Evolutionary conservation across 2,888 invertebrate genomes (phyloP).

Genomic region (Alcis repandata): DNA sequence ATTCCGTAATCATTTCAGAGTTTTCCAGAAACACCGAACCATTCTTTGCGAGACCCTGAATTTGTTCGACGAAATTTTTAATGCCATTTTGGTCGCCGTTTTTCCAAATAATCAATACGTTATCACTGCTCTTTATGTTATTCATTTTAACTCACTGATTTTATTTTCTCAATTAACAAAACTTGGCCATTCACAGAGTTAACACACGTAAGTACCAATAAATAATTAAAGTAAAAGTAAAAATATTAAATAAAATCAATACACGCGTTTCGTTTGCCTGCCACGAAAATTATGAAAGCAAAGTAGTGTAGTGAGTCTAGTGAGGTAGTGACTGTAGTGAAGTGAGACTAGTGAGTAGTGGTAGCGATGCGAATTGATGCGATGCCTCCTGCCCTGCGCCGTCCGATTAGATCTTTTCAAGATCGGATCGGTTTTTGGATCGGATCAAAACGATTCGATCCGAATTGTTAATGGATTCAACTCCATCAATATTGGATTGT

Average conservation of each 20-base stretch:
- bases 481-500: too few relatives aligned
- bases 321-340: too few relatives aligned
- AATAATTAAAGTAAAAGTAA: not conserved
- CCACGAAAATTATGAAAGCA: not conserved
- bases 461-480: too few relatives aligned
- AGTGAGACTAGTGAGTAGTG: too few relatives aligned
- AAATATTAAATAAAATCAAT: not conserved
- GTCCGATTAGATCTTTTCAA: too few relatives aligned
- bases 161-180: slow-evolving; percentile 1
- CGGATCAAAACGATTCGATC: too few relatives aligned
- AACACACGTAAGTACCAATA: not conserved
- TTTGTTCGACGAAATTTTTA: slow-evolving; percentile 80
- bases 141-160: slow-evolving; percentile 60
- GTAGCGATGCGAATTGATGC: too few relatives aligned
- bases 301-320: too few relatives aligned
- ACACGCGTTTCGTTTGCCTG: not conserved
- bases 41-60: slow-evolving; percentile 77
- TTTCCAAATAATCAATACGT: slow-evolving; percentile 87
- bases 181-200: not conserved
- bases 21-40: slow-evolving; percentile 87
- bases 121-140: slow-evolving; percentile 70
- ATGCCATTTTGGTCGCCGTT: slow-evolving; percentile 78
- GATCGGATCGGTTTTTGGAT: too few relatives aligned
- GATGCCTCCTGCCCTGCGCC: too few relatives aligned
- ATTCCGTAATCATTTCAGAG: slow-evolving; percentile 85